Evolutionary conservation across 2,888 invertebrate species (phyloP), one percentile per base, ranked within the genome.

Genomic region (Trachelus stipa): DNA sequence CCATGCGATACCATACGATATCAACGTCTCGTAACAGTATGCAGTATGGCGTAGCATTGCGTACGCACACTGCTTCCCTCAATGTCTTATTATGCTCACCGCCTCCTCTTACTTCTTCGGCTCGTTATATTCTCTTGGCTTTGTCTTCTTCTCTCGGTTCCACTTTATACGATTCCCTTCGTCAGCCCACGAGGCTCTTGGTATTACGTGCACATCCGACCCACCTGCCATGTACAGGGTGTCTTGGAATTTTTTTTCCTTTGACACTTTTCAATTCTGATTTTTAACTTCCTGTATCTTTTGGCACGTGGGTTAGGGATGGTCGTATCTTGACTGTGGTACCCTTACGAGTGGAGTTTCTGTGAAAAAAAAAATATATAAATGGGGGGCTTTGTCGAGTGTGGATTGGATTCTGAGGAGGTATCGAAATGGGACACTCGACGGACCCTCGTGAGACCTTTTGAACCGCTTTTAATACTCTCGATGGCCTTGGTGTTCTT

Each of bases 181-280:
- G 33, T 71, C 11, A 40, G 40, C 1, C 4, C 15, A 40, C 40
- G 40, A 40, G 40, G 15, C 23, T 40, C 4, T 56, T 56, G 40
- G 6, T 23, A 56, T 15, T 33, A 33, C 71, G 15, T 71, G 71
- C 71, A 71, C 69, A 30, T 4, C 15, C 71, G 33, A 15, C 33
- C 71, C 71, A 71, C 71, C 71, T 71, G 71, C 71, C 71, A 71
- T 11, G 12, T 71, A 71, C 71, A 71, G 71, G 71, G 71, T 71
- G 71, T 71, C 71, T 34, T 34, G 31, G 23, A 12, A 71, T 11
- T 15, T 69, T 33, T 69, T 30, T 34, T 33, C 31, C 30, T 30
- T 33, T 69, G 1, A 69, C 69, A 30, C 69, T 33, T 69, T 33
- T 71, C 6, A 56, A 56, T 56, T 23, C 6, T 23, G 23, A 56